These are phyloP conservation scores for Ostrea edulis DNA, from an alignment of 1,140 invertebrate genomes.

Conservation along the genomic window DNA sequence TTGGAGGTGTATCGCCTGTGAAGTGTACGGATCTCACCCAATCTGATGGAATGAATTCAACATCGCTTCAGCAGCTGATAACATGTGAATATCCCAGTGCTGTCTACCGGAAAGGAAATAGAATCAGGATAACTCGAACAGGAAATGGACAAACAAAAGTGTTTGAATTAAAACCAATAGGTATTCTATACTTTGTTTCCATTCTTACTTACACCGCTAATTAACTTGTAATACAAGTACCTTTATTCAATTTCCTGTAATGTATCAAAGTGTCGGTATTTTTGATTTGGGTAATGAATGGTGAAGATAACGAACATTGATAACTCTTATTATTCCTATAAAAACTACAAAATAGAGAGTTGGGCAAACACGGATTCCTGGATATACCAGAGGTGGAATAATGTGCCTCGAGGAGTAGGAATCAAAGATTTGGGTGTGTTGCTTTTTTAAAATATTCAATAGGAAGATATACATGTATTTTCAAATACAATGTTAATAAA, in stretches of 20 bases:
- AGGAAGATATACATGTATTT: too few species aligned
- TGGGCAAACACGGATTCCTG: too few species aligned
- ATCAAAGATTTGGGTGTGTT: too few species aligned
- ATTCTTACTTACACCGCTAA: background rate
- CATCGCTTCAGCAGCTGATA: background rate
- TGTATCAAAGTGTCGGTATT: background rate
- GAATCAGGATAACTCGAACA: background rate
- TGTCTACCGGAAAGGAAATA: background rate
- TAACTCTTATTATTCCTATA: too few species aligned
- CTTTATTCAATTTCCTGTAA: background rate
- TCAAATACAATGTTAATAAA: too few species aligned
- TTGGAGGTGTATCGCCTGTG: background rate
- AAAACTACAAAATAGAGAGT: too few species aligned
- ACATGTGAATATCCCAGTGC: background rate
- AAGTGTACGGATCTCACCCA: background rate
- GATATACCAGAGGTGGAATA: too few species aligned
- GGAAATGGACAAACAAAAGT: background rate
- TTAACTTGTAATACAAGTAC: background rate
- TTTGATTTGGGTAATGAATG: background rate
- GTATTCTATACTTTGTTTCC: background rate
- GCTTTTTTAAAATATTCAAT: too few species aligned
- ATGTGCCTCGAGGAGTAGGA: too few species aligned
- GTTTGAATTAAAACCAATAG: background rate
- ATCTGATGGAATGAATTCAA: background rate
- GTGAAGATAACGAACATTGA: too few species aligned